Evolutionary conservation across 1,140 invertebrate genomes (phyloP).

Genomic region (Drosophila fuyamai): DNA sequence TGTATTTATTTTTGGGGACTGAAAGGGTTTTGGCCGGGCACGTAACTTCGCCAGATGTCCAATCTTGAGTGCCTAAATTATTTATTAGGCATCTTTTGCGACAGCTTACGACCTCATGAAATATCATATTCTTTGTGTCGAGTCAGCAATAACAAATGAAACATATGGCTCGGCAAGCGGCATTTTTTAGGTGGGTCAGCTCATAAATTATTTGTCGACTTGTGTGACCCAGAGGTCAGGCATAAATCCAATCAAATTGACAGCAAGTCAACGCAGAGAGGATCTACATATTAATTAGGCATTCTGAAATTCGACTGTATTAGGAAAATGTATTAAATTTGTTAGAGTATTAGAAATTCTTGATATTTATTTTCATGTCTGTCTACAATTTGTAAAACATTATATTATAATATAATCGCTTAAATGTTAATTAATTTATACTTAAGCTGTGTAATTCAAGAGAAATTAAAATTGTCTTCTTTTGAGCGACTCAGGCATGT

Average conservation of each 20-base stretch:
- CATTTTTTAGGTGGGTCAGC: constrained; percentile 23
- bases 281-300: constrained; percentile 37
- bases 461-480: not conserved
- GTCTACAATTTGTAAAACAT: too few species aligned
- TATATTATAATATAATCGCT: too few species aligned
- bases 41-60: constrained; percentile 43
- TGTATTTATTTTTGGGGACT: constrained; percentile 62
- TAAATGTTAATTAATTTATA: too few species aligned
- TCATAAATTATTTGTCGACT: constrained; percentile 61
- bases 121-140: constrained; percentile 60
- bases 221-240: constrained; percentile 45
- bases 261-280: constrained; percentile 24
- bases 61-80: constrained; percentile 72
- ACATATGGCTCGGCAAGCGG: constrained; percentile 27
- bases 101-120: constrained; percentile 68
- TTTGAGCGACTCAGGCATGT: not conserved
- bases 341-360: too few species aligned
- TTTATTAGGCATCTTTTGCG: constrained; percentile 77
- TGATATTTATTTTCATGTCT: too few species aligned
- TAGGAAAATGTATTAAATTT: not conserved
- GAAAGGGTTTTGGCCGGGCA: constrained; percentile 58
- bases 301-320: not conserved
- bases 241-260: constrained; percentile 64
- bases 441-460: not conserved
- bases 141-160: constrained; percentile 38